A percentile compares a stretch with the other conserved stretches of the same genome.
These are phyloP conservation scores for Sinocyclocheilus rhinocerous DNA, from an alignment of 2,113 vertebrate genomes.

Conservation along the genomic window DNA sequence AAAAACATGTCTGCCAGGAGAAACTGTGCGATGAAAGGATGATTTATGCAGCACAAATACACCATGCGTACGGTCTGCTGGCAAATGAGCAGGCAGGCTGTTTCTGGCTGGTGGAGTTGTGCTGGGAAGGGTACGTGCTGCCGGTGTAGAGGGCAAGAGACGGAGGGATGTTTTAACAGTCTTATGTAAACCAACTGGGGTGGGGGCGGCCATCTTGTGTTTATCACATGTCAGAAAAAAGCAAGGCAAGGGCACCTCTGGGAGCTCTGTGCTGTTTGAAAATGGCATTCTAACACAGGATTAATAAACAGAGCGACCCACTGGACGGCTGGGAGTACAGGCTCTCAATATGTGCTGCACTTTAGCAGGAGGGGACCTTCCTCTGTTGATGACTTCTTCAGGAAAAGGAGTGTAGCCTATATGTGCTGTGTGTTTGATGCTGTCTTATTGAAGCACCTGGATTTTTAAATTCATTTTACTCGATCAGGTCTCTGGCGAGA, in stretches of 20 bases:
- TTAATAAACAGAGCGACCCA: constrained; percentile 58
- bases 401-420: neutral
- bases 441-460: constrained; percentile 11
- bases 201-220: constrained; percentile 58
- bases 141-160: constrained; percentile 42
- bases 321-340: constrained; percentile 28
- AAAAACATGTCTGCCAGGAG: constrained; percentile 51
- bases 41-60: constrained; percentile 63
- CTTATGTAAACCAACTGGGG: constrained; percentile 60
- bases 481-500: neutral
- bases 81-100: constrained; percentile 47
- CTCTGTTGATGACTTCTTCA: constrained; percentile 39
- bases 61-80: constrained; percentile 25
- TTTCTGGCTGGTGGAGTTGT: constrained; percentile 49
- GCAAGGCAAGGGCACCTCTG: constrained; percentile 44
- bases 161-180: constrained; percentile 56
- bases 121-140: constrained; percentile 35
- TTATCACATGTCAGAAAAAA: constrained; percentile 51
- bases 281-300: constrained; percentile 52
- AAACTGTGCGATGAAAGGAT: constrained; percentile 60
- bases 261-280: constrained; percentile 50
- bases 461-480: neutral
- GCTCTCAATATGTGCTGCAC: constrained; percentile 15
- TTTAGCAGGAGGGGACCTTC: constrained; percentile 21
- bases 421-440: neutral